phyloP scores from a whole-genome alignment of 2,888 invertebrate genomes.

The Bhutanitis thaidina region DNA sequence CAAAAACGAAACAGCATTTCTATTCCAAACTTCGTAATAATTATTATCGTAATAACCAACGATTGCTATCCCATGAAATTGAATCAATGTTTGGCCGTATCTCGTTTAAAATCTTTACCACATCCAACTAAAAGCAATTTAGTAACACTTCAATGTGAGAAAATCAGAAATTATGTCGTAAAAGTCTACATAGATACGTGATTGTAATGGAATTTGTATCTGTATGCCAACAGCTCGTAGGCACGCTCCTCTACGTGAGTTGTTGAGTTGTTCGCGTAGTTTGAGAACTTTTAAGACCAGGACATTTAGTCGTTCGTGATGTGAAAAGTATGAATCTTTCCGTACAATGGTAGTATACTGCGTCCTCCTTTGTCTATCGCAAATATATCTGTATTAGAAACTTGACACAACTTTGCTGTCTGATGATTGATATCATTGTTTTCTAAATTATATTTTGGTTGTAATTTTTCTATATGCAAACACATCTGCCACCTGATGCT shows the following conservation, averaged over 20 bases:
- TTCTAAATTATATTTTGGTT: too few species aligned
- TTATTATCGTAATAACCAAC: background rate
- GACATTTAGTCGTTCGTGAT: constrained; percentile 24
- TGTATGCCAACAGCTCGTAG: constrained; percentile 21
- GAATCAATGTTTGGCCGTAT: constrained; percentile 1
- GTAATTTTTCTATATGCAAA: too few species aligned
- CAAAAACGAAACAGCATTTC: background rate
- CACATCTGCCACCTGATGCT: too few species aligned
- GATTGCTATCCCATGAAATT: constrained; percentile 5
- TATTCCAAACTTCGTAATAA: constrained; percentile 9
- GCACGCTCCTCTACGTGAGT: constrained; percentile 24
- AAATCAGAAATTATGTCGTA: constrained; percentile 30
- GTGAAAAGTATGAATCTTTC: constrained; percentile 1
- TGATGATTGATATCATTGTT: too few species aligned
- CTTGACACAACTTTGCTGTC: too few species aligned
- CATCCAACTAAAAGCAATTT: constrained; percentile 18
- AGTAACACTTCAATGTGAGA: constrained; percentile 30
- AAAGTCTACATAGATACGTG: constrained; percentile 26
- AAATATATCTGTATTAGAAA: background rate
- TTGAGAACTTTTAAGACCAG: constrained; percentile 1
- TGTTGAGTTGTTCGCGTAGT: constrained; percentile 28
- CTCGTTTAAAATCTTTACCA: constrained; percentile 6
- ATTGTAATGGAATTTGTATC: constrained; percentile 29
- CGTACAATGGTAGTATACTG: too few species aligned
- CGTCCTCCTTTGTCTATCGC: background rate